Percentiles rank a stretch among this genome's conserved stretches.
Evolutionary conservation across 2,113 vertebrate genomes (phyloP).

Genomic region (Eira barbara): DNA sequence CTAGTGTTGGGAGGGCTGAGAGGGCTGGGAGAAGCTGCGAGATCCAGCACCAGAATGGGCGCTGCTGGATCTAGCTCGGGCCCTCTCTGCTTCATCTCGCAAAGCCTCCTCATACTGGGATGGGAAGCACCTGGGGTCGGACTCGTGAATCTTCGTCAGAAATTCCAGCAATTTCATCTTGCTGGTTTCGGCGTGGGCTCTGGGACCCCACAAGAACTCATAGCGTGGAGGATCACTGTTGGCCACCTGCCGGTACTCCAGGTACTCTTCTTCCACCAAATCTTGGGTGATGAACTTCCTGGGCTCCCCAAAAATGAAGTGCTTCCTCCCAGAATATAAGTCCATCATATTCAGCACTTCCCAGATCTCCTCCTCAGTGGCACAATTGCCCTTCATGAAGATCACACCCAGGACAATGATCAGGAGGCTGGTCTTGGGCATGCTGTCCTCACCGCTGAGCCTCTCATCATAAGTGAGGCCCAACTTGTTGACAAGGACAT

Average conservation of each 20-base stretch:
- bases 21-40: neutral
- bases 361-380: neutral
- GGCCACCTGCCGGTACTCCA: neutral
- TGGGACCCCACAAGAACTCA: neutral
- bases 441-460: neutral
- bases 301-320: neutral
- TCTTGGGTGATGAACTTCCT: neutral
- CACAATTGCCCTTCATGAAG: neutral
- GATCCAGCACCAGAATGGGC: too few species aligned
- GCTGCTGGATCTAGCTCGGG: neutral
- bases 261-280: neutral
- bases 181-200: neutral
- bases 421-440: neutral
- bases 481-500: neutral
- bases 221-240: neutral
- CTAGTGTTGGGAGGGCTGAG: neutral
- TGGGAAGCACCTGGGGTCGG: neutral
- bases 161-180: slow-evolving; percentile 2
- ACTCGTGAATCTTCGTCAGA: neutral
- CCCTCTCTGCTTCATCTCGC: neutral
- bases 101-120: neutral
- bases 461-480: neutral
- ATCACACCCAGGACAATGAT: neutral
- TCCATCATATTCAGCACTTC: neutral
- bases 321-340: neutral